A percentile compares a stretch with the other conserved stretches of the same genome.
Evolutionary conservation across 2,888 invertebrate genomes (phyloP).

Genomic region (Charanyca ferruginea): DNA sequence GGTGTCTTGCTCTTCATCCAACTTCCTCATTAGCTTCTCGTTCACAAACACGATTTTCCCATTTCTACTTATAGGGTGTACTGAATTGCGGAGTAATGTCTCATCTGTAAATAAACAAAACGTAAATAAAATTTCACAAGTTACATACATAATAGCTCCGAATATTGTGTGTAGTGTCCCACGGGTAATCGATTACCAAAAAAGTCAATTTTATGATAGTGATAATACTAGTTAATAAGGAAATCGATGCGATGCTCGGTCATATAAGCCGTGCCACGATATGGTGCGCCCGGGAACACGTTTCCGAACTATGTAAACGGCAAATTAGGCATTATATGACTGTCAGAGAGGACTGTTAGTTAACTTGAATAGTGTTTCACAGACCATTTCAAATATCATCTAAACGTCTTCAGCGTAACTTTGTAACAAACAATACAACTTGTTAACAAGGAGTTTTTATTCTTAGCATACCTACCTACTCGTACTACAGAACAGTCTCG

Average conservation of each 20-base stretch:
- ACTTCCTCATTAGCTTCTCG: slow-evolving; percentile 74
- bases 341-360: not conserved
- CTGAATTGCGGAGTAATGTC: slow-evolving; percentile 56
- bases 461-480: slow-evolving; percentile 1
- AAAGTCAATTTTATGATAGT: slow-evolving; percentile 30
- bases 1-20: slow-evolving; percentile 75
- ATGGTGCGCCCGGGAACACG: not conserved
- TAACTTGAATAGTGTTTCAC: not conserved
- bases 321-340: slow-evolving; percentile 8
- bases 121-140: slow-evolving; percentile 8
- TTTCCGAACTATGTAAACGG: slow-evolving; percentile 6
- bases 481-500: not conserved
- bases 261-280: slow-evolving; percentile 24
- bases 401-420: slow-evolving; percentile 3
- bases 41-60: slow-evolving; percentile 78
- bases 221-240: slow-evolving; percentile 29
- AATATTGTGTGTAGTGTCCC: slow-evolving; percentile 24
- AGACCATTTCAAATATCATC: slow-evolving; percentile 1
- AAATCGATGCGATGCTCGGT: slow-evolving; percentile 33
- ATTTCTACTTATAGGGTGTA: slow-evolving; percentile 71
- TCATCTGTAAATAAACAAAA: slow-evolving; percentile 71
- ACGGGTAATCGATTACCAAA: slow-evolving; percentile 42
- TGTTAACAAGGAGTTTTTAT: slow-evolving; percentile 10
- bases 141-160: not conserved
- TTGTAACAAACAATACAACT: slow-evolving; percentile 5